Evolutionary conservation across 2,113 vertebrate genomes (phyloP), one percentile per base, ranked within the genome.

Genomic region (Pagrus major): DNA sequence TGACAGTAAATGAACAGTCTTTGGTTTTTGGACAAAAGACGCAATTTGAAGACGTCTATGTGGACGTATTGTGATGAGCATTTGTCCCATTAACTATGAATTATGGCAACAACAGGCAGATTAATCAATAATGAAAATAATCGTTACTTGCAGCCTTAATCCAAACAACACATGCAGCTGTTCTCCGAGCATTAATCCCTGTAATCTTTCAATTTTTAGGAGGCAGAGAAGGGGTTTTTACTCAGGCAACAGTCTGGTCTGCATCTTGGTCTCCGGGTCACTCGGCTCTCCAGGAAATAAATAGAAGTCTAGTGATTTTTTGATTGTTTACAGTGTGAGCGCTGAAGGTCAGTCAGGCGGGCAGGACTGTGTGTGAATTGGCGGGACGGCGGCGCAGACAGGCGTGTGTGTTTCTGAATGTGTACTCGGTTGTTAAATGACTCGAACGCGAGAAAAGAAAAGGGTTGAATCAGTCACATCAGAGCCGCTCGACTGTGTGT

Each of bases 331-430:
- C 46, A 55, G 21, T 47, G 29, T 31, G 69, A 67, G 39, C 25
- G 16, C 39, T 42, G 51, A 74, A 74, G 56, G 71, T 80, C 59
- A 59, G 1, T 25, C 51, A 35, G 54, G 63, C 31, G 31, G 21
- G 51, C 65, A 31, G 35, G 52, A 47, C 3, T 8, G 16, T 35
- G 37, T 33, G 42, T 10, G 56, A 44, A 44, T 18, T 47, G 16
- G 52, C 5, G 5, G 46, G 21, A 42, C 14, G 2, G 14, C 14
- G 16, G n/a, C n/a, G n/a, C 1, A n/a, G 23, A 27, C 35, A 37
- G 44, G 31, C 0, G 11, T 11, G 46, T 64, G 3, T 52, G 33
- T 54, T 0, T 10, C 23, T 41, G 9, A 35, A 41, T 69, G 18
- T 67, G 5, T 46, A 2, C n/a, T 25, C 11, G 46, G 0, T 9